These are phyloP conservation scores for Bungarus multicinctus DNA, from an alignment of 2,113 vertebrate genomes.

Conservation along the genomic window DNA sequence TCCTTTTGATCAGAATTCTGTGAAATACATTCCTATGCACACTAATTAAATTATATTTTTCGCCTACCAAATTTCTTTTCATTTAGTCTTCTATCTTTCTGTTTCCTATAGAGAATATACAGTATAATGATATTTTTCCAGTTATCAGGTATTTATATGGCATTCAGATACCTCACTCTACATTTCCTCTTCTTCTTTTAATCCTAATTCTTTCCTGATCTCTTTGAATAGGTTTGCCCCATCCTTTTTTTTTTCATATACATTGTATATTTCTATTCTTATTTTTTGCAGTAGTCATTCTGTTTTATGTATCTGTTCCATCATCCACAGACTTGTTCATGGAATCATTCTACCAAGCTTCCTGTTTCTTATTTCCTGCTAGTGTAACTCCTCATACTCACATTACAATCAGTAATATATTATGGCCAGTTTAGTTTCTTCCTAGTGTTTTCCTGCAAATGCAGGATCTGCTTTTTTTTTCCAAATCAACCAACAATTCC, in stretches of 20 bases:
- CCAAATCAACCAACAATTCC: not conserved
- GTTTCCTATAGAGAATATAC: not conserved
- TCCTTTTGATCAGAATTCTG: not conserved
- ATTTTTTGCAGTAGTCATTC: not conserved
- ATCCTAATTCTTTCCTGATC: not conserved
- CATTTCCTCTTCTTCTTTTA: not conserved
- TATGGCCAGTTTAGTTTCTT: not conserved
- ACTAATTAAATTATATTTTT: not conserved
- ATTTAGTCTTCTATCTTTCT: not conserved
- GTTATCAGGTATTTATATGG: not conserved
- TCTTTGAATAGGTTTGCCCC: not conserved
- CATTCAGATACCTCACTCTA: not conserved
- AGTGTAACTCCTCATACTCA: not conserved
- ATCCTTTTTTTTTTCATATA: not conserved
- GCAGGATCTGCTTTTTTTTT: not conserved
- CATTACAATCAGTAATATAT: not conserved
- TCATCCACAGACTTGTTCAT: not conserved
- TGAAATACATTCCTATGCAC: not conserved
- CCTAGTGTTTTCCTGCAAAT: not conserved
- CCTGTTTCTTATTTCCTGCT: not conserved
- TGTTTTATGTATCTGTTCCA: not conserved
- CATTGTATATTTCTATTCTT: not conserved
- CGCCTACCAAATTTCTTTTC: not conserved
- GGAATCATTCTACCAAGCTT: not conserved
- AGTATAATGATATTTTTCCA: not conserved